Base-by-base conservation (phyloP, 2,888 invertebrate genomes). In the Melieria crassipennis region DNA sequence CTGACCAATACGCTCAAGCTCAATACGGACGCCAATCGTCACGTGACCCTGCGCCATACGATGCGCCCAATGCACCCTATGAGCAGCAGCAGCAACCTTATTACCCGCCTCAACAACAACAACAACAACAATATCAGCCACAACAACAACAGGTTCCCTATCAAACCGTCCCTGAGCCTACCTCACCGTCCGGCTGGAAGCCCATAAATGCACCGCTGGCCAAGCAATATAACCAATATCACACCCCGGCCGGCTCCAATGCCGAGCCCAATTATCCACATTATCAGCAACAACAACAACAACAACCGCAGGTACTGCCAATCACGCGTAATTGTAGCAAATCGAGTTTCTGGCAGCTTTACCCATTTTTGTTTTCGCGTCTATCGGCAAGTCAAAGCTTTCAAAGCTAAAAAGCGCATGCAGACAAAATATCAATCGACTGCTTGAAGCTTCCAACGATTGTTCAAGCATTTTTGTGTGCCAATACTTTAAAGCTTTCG, bases 1-100 rank as follows among this genome's bases (percentile, higher is more conserved):
- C 84, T 75, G 71, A 81, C 69, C 80, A 84, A 78, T 83, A 84
- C 71, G 78, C 78, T 58, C 83, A 82, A 78, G 81, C 80, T 45
- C 82, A 82, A 76, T 82, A 78, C 76, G 79, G 75, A 75, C 78
- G 81, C 71, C 80, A 82, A 58, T 77, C 75, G 71, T 80, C 83
- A 58, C 78, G 78, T 76, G 81, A 83, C 72, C 78, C 82, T 65
- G 75, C 69, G 64, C 76, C 77, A 61, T 65, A 74, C 69, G 76
- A 76, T 67, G 75, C 74, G 60, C 75, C 60, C 56, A 69, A 72
- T 57, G 74, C 73, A 71, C 70, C 73, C 70, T 73, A 76, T 64
- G 70, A 67, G 55, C 75, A 73, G 7, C 50, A 62, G 7, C 75
- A 73, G 7, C 50, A 62, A 5, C 48, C 70, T n/a, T 62, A 73